Base-by-base conservation (phyloP, 1,140 invertebrate species). In the Eueides isabella region DNA sequence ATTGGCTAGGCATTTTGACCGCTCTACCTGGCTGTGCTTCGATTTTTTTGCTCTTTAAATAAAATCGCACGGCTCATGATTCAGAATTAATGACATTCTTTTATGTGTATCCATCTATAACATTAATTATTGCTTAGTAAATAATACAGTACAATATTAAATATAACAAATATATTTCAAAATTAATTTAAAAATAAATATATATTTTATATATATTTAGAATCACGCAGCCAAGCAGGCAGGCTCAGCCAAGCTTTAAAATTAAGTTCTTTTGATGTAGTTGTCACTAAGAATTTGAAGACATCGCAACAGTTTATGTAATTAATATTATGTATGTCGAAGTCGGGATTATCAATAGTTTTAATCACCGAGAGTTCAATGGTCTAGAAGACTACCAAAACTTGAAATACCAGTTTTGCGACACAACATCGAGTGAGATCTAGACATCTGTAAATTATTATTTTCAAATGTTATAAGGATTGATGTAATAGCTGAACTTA, bases 1-100 rank as follows among this genome's bases (percentile, higher is more conserved):
- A 87, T 87, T 81, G 85, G 80, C 77, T 82, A 83, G 83, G 85
- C 81, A 85, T 78, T 78, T 75, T 69, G 80, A 77, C 75, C 79
- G 75, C 65, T 83, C 81, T 86, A 86, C 84, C 84, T 86, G n/a
- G n/a, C n/a, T n/a, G 84, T 80, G 41, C 75, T 74, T 63, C 31
- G 30, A 35, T 63, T 66, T 44, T 71, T 74, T 65, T 63, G 30
- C 70, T 74, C 19, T 55, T 72, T 71, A 75, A 76, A 79, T 70
- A 84, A 80, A 70, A 78, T 77, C 41, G 75, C 66, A 79, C 65
- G 41, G 14, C 67, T 68, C 67, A 29, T 62, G 48, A 55, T 55
- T 55, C 48, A 55, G 23, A 55, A 55, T 55, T 55, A 55, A 55
- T 55, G 19, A 9, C 9, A 4, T 55, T 26, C 5, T 44, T 44